phyloP scores from a whole-genome alignment of 2,888 invertebrate genomes.

The Hypsopygia costalis region DNA sequence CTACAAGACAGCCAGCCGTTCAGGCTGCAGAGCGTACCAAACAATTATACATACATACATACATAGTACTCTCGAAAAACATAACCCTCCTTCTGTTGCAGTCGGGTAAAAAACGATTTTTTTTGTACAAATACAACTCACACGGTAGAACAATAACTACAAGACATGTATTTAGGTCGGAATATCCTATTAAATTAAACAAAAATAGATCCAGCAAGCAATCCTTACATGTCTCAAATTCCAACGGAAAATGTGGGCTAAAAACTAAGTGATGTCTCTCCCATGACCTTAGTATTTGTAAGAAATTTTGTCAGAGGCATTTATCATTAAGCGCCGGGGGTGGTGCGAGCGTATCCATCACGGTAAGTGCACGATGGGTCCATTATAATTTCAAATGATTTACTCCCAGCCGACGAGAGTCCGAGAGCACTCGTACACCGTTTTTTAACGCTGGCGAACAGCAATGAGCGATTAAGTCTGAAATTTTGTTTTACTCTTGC shows the following conservation, averaged over 20 bases:
- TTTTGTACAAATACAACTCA: too few species aligned
- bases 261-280: neutral
- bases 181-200: too few species aligned
- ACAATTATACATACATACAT: too few species aligned
- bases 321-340: conserved; percentile 44
- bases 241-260: neutral
- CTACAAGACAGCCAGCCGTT: too few species aligned
- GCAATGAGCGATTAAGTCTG: neutral
- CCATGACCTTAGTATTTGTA: conserved; percentile 26
- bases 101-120: too few species aligned
- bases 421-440: conserved; percentile 7
- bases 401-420: conserved; percentile 34
- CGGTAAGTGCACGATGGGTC: conserved; percentile 43
- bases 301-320: conserved; percentile 35
- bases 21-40: too few species aligned
- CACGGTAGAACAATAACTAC: too few species aligned
- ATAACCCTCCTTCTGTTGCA: too few species aligned
- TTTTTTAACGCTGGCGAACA: neutral
- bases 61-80: too few species aligned
- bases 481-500: neutral
- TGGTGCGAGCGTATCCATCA: conserved; percentile 48
- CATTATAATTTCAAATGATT: conserved; percentile 54
- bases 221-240: neutral
- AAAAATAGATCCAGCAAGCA: too few species aligned
- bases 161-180: too few species aligned